phyloP scores from a whole-genome alignment of 2,113 vertebrate species.

The Lepus timidus region DNA sequence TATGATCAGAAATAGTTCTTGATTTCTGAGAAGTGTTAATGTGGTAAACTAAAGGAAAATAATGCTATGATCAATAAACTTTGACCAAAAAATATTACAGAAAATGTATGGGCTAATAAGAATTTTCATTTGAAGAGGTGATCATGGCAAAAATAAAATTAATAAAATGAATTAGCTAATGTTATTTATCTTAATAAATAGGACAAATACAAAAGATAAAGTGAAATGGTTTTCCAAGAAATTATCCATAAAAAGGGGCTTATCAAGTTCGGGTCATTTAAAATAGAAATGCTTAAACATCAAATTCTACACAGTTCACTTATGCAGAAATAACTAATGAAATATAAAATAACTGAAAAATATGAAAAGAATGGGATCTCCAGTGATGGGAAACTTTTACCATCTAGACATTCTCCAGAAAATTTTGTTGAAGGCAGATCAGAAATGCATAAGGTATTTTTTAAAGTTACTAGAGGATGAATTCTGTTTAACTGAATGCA shows the following conservation, averaged over 20 bases:
- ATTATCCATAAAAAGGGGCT: constrained; percentile 26
- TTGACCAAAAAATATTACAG: not conserved
- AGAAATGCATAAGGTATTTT: constrained; percentile 39
- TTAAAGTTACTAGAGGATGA: constrained; percentile 54
- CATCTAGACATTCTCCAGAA: constrained; percentile 52
- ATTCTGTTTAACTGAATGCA: constrained; percentile 64
- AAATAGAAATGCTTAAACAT: constrained; percentile 35
- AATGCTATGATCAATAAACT: not conserved
- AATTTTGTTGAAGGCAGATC: constrained; percentile 55
- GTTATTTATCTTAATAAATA: not conserved
- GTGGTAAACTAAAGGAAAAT: not conserved
- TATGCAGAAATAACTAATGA: constrained; percentile 57
- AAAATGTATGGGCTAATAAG: constrained; percentile 10
- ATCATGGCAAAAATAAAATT: constrained; percentile 8
- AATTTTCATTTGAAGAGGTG: constrained; percentile 5
- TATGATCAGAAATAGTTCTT: not conserved
- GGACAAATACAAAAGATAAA: not conserved
- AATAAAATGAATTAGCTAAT: constrained; percentile 21
- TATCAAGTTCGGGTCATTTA: constrained; percentile 25
- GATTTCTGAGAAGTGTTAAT: not conserved
- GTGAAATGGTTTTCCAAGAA: constrained; percentile 35
- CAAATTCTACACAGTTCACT: not conserved
- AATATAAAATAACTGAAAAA: constrained; percentile 65
- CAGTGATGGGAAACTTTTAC: not conserved
- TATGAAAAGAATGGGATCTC: not conserved